Evolutionary conservation across 2,888 invertebrate species (phyloP).

Genomic region (Malacosoma neustria): DNA sequence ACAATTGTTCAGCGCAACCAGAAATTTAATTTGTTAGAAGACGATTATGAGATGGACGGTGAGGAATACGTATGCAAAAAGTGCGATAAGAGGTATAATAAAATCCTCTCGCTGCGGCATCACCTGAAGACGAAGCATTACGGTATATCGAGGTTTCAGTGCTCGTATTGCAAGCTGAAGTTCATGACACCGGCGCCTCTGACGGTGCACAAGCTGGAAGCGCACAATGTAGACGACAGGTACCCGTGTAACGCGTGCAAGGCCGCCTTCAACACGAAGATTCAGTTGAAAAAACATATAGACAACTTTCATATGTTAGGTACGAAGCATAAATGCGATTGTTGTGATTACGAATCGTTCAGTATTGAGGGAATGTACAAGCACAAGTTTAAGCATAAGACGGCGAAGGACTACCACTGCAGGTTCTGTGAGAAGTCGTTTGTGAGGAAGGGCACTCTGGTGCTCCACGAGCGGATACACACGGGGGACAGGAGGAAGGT

Average conservation of each 20-base stretch:
- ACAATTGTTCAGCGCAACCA: slow-evolving; percentile 16
- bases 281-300: slow-evolving; percentile 39
- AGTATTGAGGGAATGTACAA: slow-evolving; percentile 40
- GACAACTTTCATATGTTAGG: slow-evolving; percentile 57
- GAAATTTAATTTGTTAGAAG: slow-evolving; percentile 32
- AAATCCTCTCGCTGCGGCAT: slow-evolving; percentile 27
- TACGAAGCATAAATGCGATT: slow-evolving; percentile 37
- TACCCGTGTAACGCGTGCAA: slow-evolving; percentile 53
- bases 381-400: slow-evolving; percentile 55
- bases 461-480: slow-evolving; percentile 50
- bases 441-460: slow-evolving; percentile 39
- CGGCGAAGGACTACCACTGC: slow-evolving; percentile 54
- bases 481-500: slow-evolving; percentile 52
- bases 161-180: slow-evolving; percentile 29
- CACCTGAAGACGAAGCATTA: slow-evolving; percentile 48
- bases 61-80: slow-evolving; percentile 25
- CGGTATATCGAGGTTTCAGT: slow-evolving; percentile 30
- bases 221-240: slow-evolving; percentile 44
- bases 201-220: slow-evolving; percentile 39
- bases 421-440: slow-evolving; percentile 59
- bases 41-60: slow-evolving; percentile 34
- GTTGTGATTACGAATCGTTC: slow-evolving; percentile 49
- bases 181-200: slow-evolving; percentile 41
- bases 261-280: slow-evolving; percentile 37
- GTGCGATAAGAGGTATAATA: slow-evolving; percentile 39